Percentiles rank a stretch among this genome's conserved stretches.
phyloP scores from a whole-genome alignment of 2,113 vertebrate species.

The Oncorhynchus kisutch region DNA sequence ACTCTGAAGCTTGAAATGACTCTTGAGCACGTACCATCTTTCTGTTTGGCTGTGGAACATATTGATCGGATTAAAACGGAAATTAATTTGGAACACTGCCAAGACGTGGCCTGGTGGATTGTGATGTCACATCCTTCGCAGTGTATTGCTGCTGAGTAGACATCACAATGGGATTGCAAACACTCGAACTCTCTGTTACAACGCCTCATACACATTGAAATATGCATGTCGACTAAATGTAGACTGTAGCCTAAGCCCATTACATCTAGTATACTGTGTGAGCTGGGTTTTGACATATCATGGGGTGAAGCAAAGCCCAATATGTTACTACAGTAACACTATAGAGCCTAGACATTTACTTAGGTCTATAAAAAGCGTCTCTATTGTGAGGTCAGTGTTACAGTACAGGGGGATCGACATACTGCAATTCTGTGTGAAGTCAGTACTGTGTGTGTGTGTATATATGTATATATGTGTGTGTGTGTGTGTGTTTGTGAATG shows the following conservation, averaged over 20 bases:
- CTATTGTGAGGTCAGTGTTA: neutral
- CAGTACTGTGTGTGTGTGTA: too few relatives aligned
- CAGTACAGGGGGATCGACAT: neutral
- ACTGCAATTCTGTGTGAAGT: too few relatives aligned
- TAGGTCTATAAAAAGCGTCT: neutral
- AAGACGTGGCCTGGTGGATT: neutral
- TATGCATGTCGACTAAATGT: neutral
- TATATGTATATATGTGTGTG: neutral
- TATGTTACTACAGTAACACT: neutral
- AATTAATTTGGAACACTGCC: conserved; percentile 29
- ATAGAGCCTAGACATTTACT: neutral
- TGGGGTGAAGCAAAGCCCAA: neutral
- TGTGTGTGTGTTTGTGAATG: neutral
- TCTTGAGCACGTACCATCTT: conserved; percentile 27
- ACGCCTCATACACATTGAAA: neutral
- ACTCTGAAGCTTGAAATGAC: conserved; percentile 9
- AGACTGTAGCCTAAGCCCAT: neutral
- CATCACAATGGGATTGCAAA: neutral
- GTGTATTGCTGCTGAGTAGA: neutral
- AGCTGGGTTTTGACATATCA: neutral
- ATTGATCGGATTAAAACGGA: conserved; percentile 32
- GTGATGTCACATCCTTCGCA: neutral
- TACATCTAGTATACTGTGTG: neutral
- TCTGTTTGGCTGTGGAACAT: conserved; percentile 11
- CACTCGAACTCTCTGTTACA: neutral